These are phyloP conservation scores for Argopecten irradians DNA, from an alignment of 1,140 invertebrate genomes.

Conservation along the genomic window DNA sequence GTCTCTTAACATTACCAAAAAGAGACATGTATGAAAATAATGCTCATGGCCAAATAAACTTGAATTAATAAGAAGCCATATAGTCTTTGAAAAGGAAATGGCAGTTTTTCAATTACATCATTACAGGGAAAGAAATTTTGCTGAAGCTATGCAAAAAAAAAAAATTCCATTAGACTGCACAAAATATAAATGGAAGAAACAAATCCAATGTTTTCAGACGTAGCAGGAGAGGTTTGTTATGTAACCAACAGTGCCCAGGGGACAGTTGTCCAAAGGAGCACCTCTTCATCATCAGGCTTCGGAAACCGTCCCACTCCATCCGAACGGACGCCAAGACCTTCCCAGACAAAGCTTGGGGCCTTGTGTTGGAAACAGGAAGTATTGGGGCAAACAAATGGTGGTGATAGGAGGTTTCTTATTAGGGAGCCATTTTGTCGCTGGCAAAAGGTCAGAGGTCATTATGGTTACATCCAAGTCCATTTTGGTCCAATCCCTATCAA, in stretches of 20 bases:
- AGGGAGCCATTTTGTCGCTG: conserved; percentile 7
- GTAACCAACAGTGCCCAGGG: neutral
- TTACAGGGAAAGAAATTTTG: neutral
- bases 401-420: neutral
- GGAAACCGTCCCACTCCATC: neutral
- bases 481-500: neutral
- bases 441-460: neutral
- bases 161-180: neutral
- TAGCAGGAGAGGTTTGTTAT: neutral
- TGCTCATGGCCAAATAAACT: neutral
- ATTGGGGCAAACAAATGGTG: neutral
- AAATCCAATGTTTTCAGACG: neutral
- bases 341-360: neutral
- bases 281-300: neutral
- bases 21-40: neutral
- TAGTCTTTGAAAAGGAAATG: neutral
- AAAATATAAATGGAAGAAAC: neutral
- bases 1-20: too few relatives aligned
- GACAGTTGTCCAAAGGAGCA: neutral
- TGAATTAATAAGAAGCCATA: neutral
- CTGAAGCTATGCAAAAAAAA: neutral
- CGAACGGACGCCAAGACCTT: neutral
- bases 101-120: neutral
- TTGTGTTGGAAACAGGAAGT: neutral
- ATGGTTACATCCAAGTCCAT: neutral